Conservation (phyloP, 2,797 vertebrate genomes). For the Mustela erminea region DNA sequence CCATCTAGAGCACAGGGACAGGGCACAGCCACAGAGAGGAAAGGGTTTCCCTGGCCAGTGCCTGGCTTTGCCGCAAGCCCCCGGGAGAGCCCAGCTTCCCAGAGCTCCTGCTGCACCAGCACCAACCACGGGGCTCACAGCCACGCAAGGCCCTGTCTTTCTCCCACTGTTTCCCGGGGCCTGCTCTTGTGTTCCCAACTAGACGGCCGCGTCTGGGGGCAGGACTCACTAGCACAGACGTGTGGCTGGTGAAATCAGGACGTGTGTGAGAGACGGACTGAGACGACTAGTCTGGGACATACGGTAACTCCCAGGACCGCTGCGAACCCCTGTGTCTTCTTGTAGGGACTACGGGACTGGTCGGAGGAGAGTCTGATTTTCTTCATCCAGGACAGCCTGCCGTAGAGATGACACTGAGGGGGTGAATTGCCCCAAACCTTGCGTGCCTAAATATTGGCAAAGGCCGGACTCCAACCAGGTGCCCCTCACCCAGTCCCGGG, state of each 20-base stretch:
- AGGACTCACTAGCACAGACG: background rate
- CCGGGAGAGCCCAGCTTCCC: background rate
- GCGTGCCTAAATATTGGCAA: fast-evolving
- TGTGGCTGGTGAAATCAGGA: background rate
- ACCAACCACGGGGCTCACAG: fast-evolving
- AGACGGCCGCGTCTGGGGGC: background rate
- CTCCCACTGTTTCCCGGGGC: background rate
- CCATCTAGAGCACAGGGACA: no score
- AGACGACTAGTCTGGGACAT: background rate
- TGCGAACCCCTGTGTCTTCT: background rate
- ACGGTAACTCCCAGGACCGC: background rate
- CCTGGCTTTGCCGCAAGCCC: background rate
- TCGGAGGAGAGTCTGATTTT: background rate
- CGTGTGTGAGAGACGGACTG: background rate
- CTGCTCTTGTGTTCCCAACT: background rate
- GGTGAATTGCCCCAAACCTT: fast-evolving
- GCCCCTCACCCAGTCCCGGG: background rate
- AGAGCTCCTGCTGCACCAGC: fast-evolving
- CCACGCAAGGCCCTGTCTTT: fast-evolving
- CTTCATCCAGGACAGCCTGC: background rate
- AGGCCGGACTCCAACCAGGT: background rate
- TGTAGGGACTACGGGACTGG: background rate
- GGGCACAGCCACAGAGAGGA: no score
- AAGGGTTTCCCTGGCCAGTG: background rate
- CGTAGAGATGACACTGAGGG: fast-evolving